Percentiles rank a stretch among this genome's conserved stretches.
These are phyloP conservation scores for Nipponia nippon DNA, from an alignment of 2,113 vertebrate genomes.

Conservation along the genomic window DNA sequence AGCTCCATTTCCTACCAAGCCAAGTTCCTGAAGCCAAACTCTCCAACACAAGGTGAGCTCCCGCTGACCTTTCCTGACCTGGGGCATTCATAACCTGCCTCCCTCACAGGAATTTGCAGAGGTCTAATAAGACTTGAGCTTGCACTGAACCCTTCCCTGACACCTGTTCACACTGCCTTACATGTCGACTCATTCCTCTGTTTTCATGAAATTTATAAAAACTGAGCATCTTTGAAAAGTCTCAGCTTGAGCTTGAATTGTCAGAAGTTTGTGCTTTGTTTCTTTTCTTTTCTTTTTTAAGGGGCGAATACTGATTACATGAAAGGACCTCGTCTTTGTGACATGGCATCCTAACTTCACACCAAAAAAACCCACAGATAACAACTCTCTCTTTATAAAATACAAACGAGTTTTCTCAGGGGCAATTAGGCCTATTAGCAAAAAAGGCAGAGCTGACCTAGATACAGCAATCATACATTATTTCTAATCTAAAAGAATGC, in stretches of 20 bases:
- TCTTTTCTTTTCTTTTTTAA: not conserved
- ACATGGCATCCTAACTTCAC: not conserved
- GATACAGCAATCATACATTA: not conserved
- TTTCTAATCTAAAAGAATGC: not conserved
- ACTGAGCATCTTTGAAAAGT: not conserved
- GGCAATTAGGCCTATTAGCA: conserved; percentile 14
- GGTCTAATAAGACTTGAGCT: not conserved
- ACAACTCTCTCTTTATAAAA: not conserved
- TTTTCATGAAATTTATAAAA: not conserved
- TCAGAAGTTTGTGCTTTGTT: not conserved
- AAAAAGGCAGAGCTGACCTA: conserved; percentile 24
- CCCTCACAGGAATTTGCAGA: fast-evolving
- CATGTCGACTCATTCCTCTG: fast-evolving
- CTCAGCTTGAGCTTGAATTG: not conserved
- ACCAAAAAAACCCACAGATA: not conserved
- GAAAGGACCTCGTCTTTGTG: not conserved
- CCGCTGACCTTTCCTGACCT: not conserved
- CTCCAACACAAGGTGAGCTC: not conserved
- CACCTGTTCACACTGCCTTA: not conserved
- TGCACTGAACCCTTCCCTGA: not conserved
- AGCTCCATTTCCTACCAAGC: not conserved
- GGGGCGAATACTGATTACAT: fast-evolving
- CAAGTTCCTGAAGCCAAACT: not conserved
- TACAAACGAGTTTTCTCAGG: not conserved
- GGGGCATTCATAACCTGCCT: not conserved